A percentile compares a stretch with the other conserved stretches of the same genome.
Evolutionary conservation across 2,797 vertebrate species (phyloP).

Genomic region (Sebastes jordani): DNA sequence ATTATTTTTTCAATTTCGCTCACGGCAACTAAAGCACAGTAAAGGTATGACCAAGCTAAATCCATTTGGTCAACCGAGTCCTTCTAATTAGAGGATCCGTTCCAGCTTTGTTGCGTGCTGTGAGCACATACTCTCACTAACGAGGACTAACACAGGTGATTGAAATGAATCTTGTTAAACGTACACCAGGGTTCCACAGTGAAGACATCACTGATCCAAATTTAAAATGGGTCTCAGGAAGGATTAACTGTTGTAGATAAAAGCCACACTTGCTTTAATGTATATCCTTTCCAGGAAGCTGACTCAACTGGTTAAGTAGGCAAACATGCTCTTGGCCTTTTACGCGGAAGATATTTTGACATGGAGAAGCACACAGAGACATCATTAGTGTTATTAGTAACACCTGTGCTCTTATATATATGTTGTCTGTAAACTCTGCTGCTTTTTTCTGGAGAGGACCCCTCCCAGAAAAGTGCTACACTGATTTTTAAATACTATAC

Average conservation of each 20-base stretch:
- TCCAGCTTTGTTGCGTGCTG: constrained; percentile 8
- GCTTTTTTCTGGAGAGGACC: not conserved
- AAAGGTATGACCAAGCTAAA: not conserved
- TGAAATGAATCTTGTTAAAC: constrained; percentile 28
- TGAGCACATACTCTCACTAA: constrained; percentile 19
- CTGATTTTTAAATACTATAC: not conserved
- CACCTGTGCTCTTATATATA: not conserved
- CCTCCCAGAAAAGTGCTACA: not conserved
- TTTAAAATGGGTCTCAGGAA: constrained; percentile 4
- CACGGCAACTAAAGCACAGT: not conserved
- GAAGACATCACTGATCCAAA: constrained; percentile 21
- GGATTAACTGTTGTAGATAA: constrained; percentile 28
- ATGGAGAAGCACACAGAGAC: not conserved
- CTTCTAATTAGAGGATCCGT: not conserved
- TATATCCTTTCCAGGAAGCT: not conserved
- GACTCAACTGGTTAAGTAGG: not conserved
- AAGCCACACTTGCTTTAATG: constrained; percentile 1
- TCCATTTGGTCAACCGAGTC: not conserved
- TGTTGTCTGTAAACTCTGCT: not conserved
- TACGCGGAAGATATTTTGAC: not conserved
- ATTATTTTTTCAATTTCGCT: not conserved
- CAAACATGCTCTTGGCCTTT: not conserved
- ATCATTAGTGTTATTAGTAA: not conserved
- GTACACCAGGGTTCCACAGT: not conserved
- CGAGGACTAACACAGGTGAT: constrained; percentile 14